Base-by-base conservation (phyloP, 2,888 invertebrate genomes). In the Drosophila heteroneura region DNA sequence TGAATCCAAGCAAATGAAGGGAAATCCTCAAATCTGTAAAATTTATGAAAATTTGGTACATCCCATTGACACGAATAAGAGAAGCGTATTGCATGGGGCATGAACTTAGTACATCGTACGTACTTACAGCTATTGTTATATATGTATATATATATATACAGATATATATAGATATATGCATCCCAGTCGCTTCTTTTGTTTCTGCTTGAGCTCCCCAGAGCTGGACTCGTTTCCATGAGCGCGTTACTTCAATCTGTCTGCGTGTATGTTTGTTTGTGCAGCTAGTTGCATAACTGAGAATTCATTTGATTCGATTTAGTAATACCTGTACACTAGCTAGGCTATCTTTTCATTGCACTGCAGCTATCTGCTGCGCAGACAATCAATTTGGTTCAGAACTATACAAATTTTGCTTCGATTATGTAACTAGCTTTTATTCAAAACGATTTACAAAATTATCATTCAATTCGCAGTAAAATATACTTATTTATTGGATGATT, bases 361-460 rank as follows among this genome's bases (percentile, higher is more conserved):
- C 68, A 62, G 71, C 65, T 26, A 58, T 12, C 44, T 49, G 63
- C 52, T 76, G 80, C 76, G 61, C 66, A 70, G 81, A 78, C 78
- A 78, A 78, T 78, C 78, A 78, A 59, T 71, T 76, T 64, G 64
- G 61, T 64, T 70, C 41, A 51, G 57, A 64, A 74, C 62, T 73
- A 44, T 65, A 51, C 22, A 19, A 60, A 33, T 26, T 39, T 22
- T 60, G 57, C 60, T 66, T 41, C 19, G 9, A 41, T 22, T 37
- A 26, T 39, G 14, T 28, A 26, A 47, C 16, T 37, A 33, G 32
- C 12, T 35, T 33, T 66, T 19, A 33, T 26, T 44, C 4, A 44
- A 32, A 26, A 19, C 26, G 14, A 22, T 30, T 28, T 14, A 28
- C 56, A 39, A 39, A 28, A 39, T n/a, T 12, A 19, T 14, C 2